A percentile compares a stretch with the other conserved stretches of the same genome.
These are phyloP conservation scores for Hepsetus odoe DNA, from an alignment of 2,113 vertebrate genomes.

Conservation along the genomic window DNA sequence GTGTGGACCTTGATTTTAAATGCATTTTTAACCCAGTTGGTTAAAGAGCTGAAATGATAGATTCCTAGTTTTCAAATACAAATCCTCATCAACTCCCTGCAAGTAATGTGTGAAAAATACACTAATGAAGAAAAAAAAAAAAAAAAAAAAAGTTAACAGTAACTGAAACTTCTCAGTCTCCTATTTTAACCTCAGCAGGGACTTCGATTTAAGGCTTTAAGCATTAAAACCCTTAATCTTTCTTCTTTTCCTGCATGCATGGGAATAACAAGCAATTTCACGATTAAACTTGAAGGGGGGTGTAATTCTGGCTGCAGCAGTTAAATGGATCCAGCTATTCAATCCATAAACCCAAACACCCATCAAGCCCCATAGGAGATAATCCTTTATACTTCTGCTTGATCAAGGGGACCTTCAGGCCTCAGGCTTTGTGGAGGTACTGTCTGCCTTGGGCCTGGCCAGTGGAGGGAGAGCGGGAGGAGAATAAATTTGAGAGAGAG, in stretches of 20 bases:
- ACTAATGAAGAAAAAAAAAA: not conserved
- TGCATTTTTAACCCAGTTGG: no score
- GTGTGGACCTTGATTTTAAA: no score
- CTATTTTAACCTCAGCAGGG: not conserved
- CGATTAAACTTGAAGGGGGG: not conserved
- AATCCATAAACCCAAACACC: slow-evolving; percentile 6
- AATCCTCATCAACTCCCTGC: not conserved
- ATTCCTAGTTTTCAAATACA: not conserved
- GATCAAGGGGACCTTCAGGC: not conserved
- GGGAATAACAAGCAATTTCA: not conserved
- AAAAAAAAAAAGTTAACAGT: not conserved
- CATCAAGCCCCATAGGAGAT: not conserved
- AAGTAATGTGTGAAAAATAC: not conserved
- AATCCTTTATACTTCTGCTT: slow-evolving; percentile 1
- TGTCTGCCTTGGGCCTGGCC: slow-evolving; percentile 4
- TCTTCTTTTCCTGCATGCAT: not conserved
- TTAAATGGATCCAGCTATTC: not conserved
- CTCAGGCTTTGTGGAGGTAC: slow-evolving; percentile 9
- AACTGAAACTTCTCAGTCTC: not conserved
- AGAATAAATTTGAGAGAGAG: not conserved
- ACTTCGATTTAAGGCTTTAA: not conserved
- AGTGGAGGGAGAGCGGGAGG: not conserved
- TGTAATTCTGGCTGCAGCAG: not conserved
- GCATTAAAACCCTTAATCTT: not conserved
- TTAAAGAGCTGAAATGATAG: no score